A percentile compares a stretch with the other conserved stretches of the same genome.
Evolutionary conservation across 2,797 vertebrate species (phyloP).

Genomic region (Rhinichthys osculus): DNA sequence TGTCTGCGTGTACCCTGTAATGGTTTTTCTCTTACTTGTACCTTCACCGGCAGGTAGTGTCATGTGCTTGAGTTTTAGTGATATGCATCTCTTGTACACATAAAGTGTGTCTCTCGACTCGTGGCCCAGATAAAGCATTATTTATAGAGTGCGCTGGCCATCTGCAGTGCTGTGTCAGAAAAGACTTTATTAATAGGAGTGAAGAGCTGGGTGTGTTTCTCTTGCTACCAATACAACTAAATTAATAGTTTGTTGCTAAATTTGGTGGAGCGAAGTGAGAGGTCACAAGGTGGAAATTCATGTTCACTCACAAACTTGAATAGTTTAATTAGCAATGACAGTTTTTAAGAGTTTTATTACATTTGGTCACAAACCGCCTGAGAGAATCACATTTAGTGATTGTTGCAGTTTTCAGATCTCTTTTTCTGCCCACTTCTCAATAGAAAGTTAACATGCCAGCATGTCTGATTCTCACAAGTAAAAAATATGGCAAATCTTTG

Average conservation of each 20-base stretch:
- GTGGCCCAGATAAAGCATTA: slow-evolving; percentile 75
- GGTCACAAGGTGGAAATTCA: slow-evolving; percentile 2
- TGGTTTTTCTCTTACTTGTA: not conserved
- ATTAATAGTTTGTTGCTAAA: slow-evolving; percentile 66
- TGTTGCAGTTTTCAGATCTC: not conserved
- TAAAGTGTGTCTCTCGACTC: slow-evolving; percentile 38
- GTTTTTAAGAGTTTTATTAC: not conserved
- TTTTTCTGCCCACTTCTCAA: slow-evolving; percentile 16
- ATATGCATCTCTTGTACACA: slow-evolving; percentile 44
- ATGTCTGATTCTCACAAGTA: not conserved
- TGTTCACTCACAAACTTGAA: not conserved
- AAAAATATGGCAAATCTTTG: not conserved
- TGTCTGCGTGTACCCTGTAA: not conserved
- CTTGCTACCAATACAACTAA: slow-evolving; percentile 46
- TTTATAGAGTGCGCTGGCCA: slow-evolving; percentile 74
- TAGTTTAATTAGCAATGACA: not conserved
- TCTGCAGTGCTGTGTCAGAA: slow-evolving; percentile 61
- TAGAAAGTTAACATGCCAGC: not conserved
- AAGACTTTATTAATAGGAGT: slow-evolving; percentile 38
- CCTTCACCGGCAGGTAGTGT: slow-evolving; percentile 4
- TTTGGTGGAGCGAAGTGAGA: slow-evolving; percentile 3
- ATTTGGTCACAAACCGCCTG: not conserved
- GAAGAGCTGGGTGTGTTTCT: slow-evolving; percentile 45
- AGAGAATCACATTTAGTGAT: not conserved
- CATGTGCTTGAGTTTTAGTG: not conserved